A percentile compares a stretch with the other conserved stretches of the same genome.
Conservation (phyloP, 2,888 invertebrate genomes). For the Drymonia ruficornis region DNA sequence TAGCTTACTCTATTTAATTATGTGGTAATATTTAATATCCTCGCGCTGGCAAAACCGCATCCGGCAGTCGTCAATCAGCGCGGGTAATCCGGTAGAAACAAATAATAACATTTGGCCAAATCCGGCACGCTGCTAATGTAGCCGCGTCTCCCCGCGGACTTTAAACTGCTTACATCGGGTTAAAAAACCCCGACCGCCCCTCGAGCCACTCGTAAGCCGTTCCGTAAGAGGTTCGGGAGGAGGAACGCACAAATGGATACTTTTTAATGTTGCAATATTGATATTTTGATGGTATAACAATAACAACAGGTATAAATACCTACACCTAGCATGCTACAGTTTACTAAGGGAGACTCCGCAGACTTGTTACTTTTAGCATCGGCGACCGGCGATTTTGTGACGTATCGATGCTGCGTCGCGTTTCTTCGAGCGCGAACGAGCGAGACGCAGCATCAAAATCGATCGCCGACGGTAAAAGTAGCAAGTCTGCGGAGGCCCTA, state of each 20-base stretch:
- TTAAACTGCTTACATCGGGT: conserved; percentile 73
- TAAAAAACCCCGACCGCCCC: conserved; percentile 61
- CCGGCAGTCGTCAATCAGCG: conserved; percentile 27
- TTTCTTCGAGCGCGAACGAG: too few species aligned
- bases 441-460: too few species aligned
- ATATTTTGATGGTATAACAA: neutral
- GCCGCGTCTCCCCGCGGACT: conserved; percentile 59
- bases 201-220: conserved; percentile 49
- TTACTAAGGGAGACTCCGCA: too few species aligned
- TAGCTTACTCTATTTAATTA: neutral
- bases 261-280: neutral
- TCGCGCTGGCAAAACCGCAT: neutral
- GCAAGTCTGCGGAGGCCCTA: too few species aligned
- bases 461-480: too few species aligned
- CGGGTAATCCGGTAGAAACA: conserved; percentile 42
- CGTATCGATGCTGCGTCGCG: too few species aligned
- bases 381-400: too few species aligned
- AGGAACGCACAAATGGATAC: neutral
- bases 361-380: too few species aligned
- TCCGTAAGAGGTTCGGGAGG: conserved; percentile 41
- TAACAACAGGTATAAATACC: too few species aligned
- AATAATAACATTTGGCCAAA: conserved; percentile 74
- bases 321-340: too few species aligned
- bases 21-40: neutral
- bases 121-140: conserved; percentile 67